Base-by-base conservation (phyloP, 2,113 vertebrate genomes). In the Heterotilapia buettikoferi region DNA sequence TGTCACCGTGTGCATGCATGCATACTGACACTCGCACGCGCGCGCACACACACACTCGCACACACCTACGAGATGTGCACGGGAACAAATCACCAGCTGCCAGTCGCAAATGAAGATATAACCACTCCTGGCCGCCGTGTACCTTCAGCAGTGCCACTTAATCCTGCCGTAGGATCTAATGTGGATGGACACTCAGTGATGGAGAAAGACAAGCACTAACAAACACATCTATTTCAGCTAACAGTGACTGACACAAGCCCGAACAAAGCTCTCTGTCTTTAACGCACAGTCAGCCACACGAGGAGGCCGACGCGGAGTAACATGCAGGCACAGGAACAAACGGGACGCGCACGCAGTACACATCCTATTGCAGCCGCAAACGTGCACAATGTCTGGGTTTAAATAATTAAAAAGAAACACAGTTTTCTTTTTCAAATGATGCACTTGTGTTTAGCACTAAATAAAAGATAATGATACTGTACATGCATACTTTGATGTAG, bases 91-190 rank as follows among this genome's bases (percentile, higher is more conserved):
- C 93, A 91, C 86, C 90, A 59, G 84, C 93, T 94, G 92, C 86
- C 94, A 93, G 85, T 8, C 14, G 16, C 84, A 94, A 95, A 96
- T 95, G 92, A 95, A 95, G 94, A 96, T 94, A 86, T 93, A 92
- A 93, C 89, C 90, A 93, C 93, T 93, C 83, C 83, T 73, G 91
- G 89, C 87, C 84, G 66, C 89, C 85, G 19, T 92, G 92, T 93
- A 90, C 78, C 87, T 93, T 82, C 90, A 83, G 87, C 87, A 89
- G 83, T 85, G 93, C 90, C 94, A 94, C 93, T 95, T 94, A 93
- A 93, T 93, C 92, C 92, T 85, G 85, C 91, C 91, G 53, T 89
- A 83, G 87, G 80, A 92, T 84, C 90, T 95, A 95, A 96, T 95
- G 93, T 93, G 95, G 94, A 95, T 92, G 93, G 95, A 94, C 94